phyloP scores from a whole-genome alignment of 2,113 vertebrate genomes.

The Pica pica region DNA sequence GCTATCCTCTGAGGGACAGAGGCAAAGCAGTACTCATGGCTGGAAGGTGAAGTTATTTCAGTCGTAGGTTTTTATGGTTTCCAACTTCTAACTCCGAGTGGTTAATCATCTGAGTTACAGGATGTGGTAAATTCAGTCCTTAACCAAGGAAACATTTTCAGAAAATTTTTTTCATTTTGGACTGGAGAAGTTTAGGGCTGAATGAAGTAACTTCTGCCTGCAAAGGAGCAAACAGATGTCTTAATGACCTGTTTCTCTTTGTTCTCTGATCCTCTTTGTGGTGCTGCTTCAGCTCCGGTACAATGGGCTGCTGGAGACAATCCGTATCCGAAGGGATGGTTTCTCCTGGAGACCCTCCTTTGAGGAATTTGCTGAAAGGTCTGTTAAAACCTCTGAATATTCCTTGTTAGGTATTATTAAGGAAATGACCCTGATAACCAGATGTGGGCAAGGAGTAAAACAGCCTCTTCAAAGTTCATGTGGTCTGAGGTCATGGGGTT shows the following conservation, averaged over 20 bases:
- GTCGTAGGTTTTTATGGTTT: not conserved
- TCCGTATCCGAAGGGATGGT: constrained; percentile 75
- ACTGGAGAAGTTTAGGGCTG: not conserved
- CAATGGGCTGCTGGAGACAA: constrained; percentile 77
- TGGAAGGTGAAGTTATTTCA: not conserved
- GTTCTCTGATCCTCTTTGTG: not conserved
- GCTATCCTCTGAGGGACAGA: not conserved
- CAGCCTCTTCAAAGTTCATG: not conserved
- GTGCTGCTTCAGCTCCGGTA: constrained; percentile 66
- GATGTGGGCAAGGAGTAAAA: not conserved
- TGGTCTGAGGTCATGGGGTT: not conserved
- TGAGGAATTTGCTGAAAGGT: constrained; percentile 75
- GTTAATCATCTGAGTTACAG: not conserved
- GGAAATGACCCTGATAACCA: not conserved
- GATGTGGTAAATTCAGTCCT: not conserved
- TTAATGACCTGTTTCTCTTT: not conserved
- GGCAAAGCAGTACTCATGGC: not conserved
- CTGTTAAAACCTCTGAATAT: not conserved
- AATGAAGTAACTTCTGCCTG: not conserved
- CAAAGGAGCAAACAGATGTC: not conserved
- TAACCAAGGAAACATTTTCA: not conserved
- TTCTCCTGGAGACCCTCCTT: constrained; percentile 79
- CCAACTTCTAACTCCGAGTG: not conserved
- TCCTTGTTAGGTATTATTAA: not conserved
- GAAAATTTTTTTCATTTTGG: not conserved